These are phyloP conservation scores for Parazoanthus darwini DNA, from an alignment of 92 coral and sea anemone genomes.

Conservation along the genomic window DNA sequence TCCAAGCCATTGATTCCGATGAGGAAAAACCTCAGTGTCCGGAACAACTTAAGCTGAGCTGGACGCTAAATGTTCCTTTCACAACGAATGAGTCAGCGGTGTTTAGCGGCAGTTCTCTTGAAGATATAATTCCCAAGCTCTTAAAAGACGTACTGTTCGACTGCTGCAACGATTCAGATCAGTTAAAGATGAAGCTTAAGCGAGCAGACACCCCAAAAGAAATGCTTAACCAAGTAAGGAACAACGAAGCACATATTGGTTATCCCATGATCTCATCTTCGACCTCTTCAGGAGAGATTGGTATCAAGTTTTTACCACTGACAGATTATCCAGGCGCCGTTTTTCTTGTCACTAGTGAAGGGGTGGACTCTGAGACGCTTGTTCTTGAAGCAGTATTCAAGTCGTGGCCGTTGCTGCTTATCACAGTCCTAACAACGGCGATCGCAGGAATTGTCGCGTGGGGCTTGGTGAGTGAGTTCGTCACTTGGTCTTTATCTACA, in stretches of 20 bases:
- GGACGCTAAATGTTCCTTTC: slow-evolving; percentile 1
- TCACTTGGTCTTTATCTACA: not conserved
- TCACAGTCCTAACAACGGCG: slow-evolving; percentile 36
- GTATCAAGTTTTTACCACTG: slow-evolving; percentile 35
- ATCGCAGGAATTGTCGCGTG: slow-evolving; percentile 49
- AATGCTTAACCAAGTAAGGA: slow-evolving; percentile 37
- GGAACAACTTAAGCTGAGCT: not conserved
- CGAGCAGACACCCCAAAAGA: slow-evolving; percentile 17
- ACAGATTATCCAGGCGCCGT: slow-evolving; percentile 46
- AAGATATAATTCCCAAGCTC: slow-evolving; percentile 4
- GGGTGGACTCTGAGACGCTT: not conserved
- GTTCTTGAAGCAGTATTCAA: slow-evolving; percentile 39
- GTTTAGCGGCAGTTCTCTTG: not conserved
- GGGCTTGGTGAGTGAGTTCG: slow-evolving; percentile 42
- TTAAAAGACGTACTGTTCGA: not conserved
- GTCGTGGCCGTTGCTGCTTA: slow-evolving; percentile 49
- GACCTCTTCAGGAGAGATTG: slow-evolving; percentile 5
- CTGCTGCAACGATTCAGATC: not conserved
- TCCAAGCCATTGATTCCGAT: not conserved
- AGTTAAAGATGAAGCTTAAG: not conserved
- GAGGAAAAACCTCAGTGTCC: not conserved
- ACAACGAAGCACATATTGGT: slow-evolving; percentile 30
- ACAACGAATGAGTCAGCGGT: slow-evolving; percentile 10
- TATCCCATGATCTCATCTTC: slow-evolving; percentile 37
- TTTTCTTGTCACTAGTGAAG: not conserved